Base-by-base conservation (phyloP, 2,888 invertebrate genomes). In the Anoplius nigerrimus region DNA sequence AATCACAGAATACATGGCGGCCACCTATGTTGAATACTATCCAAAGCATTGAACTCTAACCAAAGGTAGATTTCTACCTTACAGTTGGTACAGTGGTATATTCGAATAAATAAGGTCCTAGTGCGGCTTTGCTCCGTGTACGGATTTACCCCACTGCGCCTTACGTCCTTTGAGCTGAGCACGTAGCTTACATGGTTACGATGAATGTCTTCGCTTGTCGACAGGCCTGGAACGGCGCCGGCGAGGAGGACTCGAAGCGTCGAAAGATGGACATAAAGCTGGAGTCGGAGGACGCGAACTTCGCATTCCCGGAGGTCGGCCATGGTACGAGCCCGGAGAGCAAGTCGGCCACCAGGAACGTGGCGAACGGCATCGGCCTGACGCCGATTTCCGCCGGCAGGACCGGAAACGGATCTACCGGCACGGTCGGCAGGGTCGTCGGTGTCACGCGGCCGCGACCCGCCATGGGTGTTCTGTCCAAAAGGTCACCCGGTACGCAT, bases 241-340 rank as follows among this genome's bases (percentile, higher is more conserved):
- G 84, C 60, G 89, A 88, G 62, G 91, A 91, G 84, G 91, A 91
- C 82, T 90, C 91, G 54, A 92, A 92, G 86, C 90, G 92, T 82
- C 91, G 90, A 83, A 92, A 92, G 86, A 89, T 92, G 87, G 92
- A 92, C 80, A 92, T 94, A 80, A 94, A 94, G 89, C 87, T 93
- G 82, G 94, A 94, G 89, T 92, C 93, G 83, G 94, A 94, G 85
- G 92, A 94, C 84, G 92, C 93, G 54, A 92, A 93, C 86, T 94
- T 93, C 89, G 90, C 92, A 76, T 94, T 93, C 88, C 91, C 91
- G 67, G 91, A 92, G 79, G 89, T 90, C 56, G 87, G 87, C 66
- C 87, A 87, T 69, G 83, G 83, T 18, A 75, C 80, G 57, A 75
- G 69, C 18, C 61, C 72, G 62, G 78, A 84, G 75, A 72, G 78